These are phyloP conservation scores for Dendrophyllia cribrosa DNA, from an alignment of 64 coral and sea anemone species.

Conservation along the genomic window DNA sequence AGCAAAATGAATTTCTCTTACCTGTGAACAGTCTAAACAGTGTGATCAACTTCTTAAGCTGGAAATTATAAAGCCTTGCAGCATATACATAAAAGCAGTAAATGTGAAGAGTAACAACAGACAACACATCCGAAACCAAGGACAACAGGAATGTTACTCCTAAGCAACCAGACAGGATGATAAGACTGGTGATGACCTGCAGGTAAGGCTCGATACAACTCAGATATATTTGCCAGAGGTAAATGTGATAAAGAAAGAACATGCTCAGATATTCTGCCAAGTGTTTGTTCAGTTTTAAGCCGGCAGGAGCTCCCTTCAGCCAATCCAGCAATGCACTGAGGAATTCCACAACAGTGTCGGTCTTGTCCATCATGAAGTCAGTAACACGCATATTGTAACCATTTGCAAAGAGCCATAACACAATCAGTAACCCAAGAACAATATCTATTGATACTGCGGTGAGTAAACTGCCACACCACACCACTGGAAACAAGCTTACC, in stretches of 20 bases:
- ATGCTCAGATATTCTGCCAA: slow-evolving; percentile 84
- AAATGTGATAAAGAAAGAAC: slow-evolving; percentile 94
- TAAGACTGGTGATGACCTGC: slow-evolving; percentile 70
- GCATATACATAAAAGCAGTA: slow-evolving; percentile 99
- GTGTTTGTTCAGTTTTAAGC: slow-evolving; percentile 88
- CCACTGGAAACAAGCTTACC: neutral
- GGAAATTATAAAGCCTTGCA: slow-evolving; percentile 86
- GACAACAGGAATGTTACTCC: slow-evolving; percentile 88
- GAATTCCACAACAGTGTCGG: slow-evolving; percentile 74
- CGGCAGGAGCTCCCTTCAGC: slow-evolving; percentile 90
- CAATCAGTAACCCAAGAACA: slow-evolving; percentile 68
- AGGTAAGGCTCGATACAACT: slow-evolving; percentile 83
- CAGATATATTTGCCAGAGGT: slow-evolving; percentile 92
- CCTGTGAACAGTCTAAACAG: slow-evolving; percentile 96
- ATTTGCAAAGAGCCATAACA: slow-evolving; percentile 62
- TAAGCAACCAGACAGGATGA: slow-evolving; percentile 84
- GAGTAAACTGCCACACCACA: slow-evolving; percentile 55
- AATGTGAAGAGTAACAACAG: slow-evolving; percentile 91
- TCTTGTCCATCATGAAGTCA: slow-evolving; percentile 64
- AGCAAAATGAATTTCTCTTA: slow-evolving; percentile 7
- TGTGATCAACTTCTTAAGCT: slow-evolving; percentile 78
- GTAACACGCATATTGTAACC: slow-evolving; percentile 26
- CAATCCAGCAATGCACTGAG: slow-evolving; percentile 77
- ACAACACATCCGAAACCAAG: slow-evolving; percentile 84
- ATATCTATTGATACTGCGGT: slow-evolving; percentile 63